phyloP scores from a whole-genome alignment of 2,113 vertebrate species.

The Ariopsis seemanni region DNA sequence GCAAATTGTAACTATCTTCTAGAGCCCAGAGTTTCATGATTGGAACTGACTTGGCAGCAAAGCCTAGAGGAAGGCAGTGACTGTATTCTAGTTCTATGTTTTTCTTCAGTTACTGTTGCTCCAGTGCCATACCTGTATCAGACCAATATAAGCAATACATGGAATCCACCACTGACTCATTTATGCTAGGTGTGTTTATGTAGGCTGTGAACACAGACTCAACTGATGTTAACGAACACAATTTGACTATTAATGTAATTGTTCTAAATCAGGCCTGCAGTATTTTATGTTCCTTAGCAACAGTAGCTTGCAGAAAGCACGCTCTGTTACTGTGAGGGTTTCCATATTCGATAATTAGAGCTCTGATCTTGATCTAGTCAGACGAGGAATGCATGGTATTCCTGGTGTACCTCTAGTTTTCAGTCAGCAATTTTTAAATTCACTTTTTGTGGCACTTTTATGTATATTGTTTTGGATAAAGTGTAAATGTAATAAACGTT shows the following conservation, averaged over 20 bases:
- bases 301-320: background rate
- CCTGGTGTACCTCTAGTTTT: background rate
- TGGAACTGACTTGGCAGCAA: background rate
- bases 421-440: background rate
- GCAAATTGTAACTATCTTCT: background rate
- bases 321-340: background rate
- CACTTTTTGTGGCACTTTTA: background rate
- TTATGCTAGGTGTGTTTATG: background rate
- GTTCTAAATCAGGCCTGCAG: background rate
- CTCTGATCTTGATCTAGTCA: background rate
- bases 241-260: background rate
- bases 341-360: background rate
- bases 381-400: background rate
- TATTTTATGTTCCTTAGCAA: background rate
- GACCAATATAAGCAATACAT: background rate
- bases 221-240: background rate
- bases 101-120: background rate
- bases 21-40: background rate
- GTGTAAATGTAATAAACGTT: conserved; percentile 1
- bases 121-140: background rate
- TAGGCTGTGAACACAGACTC: background rate
- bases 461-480: background rate
- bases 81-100: background rate
- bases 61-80: background rate
- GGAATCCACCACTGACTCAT: background rate